These are phyloP conservation scores for Spodoptera littoralis DNA, from an alignment of 2,888 invertebrate species.

Conservation along the genomic window DNA sequence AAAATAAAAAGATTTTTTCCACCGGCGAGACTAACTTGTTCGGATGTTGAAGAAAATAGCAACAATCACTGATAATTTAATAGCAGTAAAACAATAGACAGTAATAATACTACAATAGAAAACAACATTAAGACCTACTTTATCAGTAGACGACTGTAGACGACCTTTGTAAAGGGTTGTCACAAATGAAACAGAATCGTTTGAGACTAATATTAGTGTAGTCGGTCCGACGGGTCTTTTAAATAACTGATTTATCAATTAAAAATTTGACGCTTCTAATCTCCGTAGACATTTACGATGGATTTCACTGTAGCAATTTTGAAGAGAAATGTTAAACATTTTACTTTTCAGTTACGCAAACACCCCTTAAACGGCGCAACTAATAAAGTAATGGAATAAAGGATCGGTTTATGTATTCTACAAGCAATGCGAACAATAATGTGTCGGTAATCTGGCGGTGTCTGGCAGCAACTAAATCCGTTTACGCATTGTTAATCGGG, in stretches of 20 bases:
- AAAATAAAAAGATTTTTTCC: conserved; percentile 17
- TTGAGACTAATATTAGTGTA: no score
- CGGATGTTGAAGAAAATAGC: conserved; percentile 1
- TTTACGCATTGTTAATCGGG: conserved; percentile 81
- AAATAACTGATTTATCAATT: no score
- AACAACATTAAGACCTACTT: neutral
- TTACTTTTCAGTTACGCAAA: no score
- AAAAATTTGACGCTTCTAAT: no score
- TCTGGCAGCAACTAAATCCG: conserved; percentile 73
- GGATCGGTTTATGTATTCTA: conserved; percentile 14
- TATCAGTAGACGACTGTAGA: no score
- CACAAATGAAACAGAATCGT: neutral
- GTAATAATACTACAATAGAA: conserved; percentile 4
- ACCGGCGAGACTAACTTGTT: neutral
- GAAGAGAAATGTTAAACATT: neutral
- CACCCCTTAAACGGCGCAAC: no score
- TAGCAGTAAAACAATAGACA: neutral
- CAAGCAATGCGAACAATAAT: conserved; percentile 41
- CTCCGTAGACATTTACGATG: no score
- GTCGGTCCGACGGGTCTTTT: no score
- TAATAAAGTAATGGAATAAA: conserved; percentile 15
- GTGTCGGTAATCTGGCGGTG: conserved; percentile 50
- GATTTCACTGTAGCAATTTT: no score
- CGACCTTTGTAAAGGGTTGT: no score
- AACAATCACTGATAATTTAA: neutral